Conservation (phyloP, 2,888 invertebrate species). For the Dryomyza anilis region DNA sequence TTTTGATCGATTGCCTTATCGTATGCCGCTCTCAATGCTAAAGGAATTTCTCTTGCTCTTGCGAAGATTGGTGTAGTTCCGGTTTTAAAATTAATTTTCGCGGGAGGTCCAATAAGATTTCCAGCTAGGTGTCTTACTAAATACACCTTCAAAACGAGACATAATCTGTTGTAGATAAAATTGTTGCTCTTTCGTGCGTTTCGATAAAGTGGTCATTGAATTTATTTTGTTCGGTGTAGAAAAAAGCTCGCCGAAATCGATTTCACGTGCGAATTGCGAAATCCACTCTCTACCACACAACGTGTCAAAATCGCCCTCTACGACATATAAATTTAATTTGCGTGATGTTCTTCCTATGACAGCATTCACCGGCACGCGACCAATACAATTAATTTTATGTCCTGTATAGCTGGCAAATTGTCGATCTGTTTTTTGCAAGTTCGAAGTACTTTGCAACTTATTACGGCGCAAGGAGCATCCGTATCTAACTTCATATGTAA, state of each 20-base stretch:
- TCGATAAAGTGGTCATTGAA: no score
- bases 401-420: conserved; percentile 23
- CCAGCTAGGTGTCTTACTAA: no score
- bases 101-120: background rate
- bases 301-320: conserved; percentile 10
- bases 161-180: background rate
- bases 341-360: conserved; percentile 1
- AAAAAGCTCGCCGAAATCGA: background rate
- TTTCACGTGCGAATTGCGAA: no score
- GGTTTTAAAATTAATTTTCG: background rate
- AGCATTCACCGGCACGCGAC: conserved; percentile 8
- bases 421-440: conserved; percentile 5
- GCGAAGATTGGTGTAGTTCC: background rate
- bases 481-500: conserved; percentile 22
- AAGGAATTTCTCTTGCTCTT: background rate
- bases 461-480: conserved; percentile 27
- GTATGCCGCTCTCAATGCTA: background rate
- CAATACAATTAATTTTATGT: no score
- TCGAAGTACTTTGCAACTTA: conserved; percentile 10
- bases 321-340: conserved; percentile 14
- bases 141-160: background rate
- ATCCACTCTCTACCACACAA: conserved; percentile 17
- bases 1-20: background rate
- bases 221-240: no score
- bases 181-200: background rate